Evolutionary conservation across 2,113 vertebrate species (phyloP).

Genomic region (Sclerurus mexicanus): DNA sequence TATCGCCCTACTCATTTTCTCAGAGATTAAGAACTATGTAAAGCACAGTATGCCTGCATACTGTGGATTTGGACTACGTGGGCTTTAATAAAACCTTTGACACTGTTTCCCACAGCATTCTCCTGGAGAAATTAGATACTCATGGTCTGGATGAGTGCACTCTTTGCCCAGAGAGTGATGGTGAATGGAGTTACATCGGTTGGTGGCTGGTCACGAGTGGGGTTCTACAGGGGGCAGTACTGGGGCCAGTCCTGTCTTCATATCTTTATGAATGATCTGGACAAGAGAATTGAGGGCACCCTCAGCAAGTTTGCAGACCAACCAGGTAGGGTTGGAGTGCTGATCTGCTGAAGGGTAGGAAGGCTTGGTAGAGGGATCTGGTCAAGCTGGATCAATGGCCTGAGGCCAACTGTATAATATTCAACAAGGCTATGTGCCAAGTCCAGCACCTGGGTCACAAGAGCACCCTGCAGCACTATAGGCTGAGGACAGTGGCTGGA

Average conservation of each 20-base stretch:
- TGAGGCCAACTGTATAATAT: no score
- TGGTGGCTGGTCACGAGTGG: not conserved
- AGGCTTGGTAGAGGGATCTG: not conserved
- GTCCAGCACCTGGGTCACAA: no score
- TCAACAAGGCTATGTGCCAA: not conserved
- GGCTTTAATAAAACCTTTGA: not conserved
- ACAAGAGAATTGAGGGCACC: not conserved
- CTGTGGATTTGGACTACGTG: not conserved
- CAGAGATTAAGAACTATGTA: not conserved
- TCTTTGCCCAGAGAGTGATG: not conserved
- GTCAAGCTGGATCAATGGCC: not conserved
- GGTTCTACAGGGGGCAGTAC: not conserved
- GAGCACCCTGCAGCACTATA: not conserved
- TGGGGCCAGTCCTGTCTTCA: not conserved
- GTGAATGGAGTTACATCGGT: not conserved
- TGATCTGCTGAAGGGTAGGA: not conserved
- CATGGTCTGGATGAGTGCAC: not conserved
- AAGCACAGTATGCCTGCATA: not conserved
- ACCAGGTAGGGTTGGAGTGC: not conserved
- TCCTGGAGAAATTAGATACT: not conserved
- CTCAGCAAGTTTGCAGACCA: not conserved
- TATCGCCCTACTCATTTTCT: not conserved
- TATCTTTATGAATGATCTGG: not conserved
- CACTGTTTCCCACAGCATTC: not conserved
- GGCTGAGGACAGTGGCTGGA: not conserved